A percentile compares a stretch with the other conserved stretches of the same genome.
These are phyloP conservation scores for Passer montanus DNA, from an alignment of 2,113 vertebrate genomes.

Conservation along the genomic window DNA sequence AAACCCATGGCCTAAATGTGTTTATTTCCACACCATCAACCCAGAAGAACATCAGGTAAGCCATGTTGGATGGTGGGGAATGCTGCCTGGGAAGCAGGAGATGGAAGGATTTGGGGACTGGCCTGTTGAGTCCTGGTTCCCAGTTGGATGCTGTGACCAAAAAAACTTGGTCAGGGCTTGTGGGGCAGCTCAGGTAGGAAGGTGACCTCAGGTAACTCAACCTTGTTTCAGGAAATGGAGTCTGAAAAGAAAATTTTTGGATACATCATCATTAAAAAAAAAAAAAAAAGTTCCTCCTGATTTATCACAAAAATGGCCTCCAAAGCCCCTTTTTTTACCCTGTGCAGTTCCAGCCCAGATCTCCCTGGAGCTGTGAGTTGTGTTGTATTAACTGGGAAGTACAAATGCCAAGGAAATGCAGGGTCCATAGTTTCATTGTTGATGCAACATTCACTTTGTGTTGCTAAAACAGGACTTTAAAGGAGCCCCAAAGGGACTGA, in stretches of 20 bases:
- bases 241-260: not conserved
- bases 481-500: not conserved
- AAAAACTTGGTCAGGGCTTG: not conserved
- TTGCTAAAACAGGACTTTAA: not conserved
- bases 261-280: accelerated
- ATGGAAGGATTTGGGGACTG: not conserved
- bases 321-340: not conserved
- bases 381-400: not conserved
- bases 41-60: not conserved
- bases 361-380: not conserved
- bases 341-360: not conserved
- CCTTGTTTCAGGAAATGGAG: not conserved
- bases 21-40: not conserved
- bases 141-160: not conserved
- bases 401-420: not conserved
- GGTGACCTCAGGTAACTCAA: not conserved
- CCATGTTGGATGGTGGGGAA: not conserved
- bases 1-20: accelerated
- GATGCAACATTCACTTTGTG: not conserved
- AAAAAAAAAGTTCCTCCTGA: not conserved
- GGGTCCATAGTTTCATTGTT: not conserved
- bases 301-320: not conserved
- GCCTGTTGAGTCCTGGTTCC: not conserved
- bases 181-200: not conserved
- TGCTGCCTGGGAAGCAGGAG: not conserved